Base-by-base conservation (phyloP, 1,140 invertebrate genomes). In the Brachionus koreanus region DNA sequence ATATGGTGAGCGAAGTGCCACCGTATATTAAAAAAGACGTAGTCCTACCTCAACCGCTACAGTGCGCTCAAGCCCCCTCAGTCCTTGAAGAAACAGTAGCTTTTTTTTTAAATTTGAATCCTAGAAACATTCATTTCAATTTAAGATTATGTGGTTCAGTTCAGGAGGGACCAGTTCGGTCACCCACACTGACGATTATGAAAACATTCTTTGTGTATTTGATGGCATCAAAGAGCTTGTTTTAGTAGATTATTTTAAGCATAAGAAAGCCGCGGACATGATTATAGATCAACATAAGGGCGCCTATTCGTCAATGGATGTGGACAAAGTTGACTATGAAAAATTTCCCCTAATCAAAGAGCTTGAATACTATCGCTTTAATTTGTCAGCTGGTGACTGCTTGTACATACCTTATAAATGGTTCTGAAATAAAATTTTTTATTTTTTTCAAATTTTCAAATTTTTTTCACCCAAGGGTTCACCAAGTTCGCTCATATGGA, bases 161-260 rank as follows among this genome's bases (percentile, higher is more conserved):
- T 87, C 87, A 84, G 88, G 88, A 6, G 87, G 86, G 1, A 88
- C 88, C 1, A 85, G 85, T 37, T 88, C 88, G 65, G 87, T 89
- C 0, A 85, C 87, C 6, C 88, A 89, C 82, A 86, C 85, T 61
- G 88, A 89, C 72, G 83, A 83, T n/a, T 83, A 87, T 13, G 87
- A 88, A 49, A 88, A 88, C 76, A 86, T 88, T 37, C 87, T 87
- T 76, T 88, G 88, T 84, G 42, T 87, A 9, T 86, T 84, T 16
- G 72, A 86, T n/a, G 88, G 88, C 69, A 83, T 84, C 5, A 88
- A 88, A 83, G 72, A 84, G 63, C 84, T 88, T 65, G 79, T 87
- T 9, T 83, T 88, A 79, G 84, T 88, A 25, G 86, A 88, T 83
- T 87, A 87, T 25, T 61, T 72, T 5, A 85, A 84, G 76, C 85